Conservation (phyloP, 2,888 invertebrate genomes). For the Sesia bembeciformis region DNA sequence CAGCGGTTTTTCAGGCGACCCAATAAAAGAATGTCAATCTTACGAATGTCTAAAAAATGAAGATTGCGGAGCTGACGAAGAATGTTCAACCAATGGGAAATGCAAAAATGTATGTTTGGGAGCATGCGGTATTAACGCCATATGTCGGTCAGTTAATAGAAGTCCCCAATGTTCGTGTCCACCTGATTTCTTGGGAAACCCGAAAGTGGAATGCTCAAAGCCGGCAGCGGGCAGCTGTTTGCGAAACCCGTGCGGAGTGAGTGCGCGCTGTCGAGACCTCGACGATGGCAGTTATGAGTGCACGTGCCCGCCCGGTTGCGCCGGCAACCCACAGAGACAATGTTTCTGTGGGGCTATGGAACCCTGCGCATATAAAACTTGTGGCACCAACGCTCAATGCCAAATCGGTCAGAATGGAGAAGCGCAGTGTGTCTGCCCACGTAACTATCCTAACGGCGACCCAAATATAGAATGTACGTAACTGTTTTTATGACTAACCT, state of each 20-base stretch:
- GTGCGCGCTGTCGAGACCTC: constrained; percentile 86
- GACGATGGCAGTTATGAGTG: constrained; percentile 86
- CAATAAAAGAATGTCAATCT: constrained; percentile 81
- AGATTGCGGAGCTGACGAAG: constrained; percentile 86
- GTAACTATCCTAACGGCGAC: constrained; percentile 87
- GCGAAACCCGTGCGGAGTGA: constrained; percentile 88
- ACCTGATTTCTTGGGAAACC: constrained; percentile 85
- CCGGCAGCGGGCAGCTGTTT: constrained; percentile 82
- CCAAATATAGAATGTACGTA: constrained; percentile 89
- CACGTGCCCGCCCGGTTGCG: constrained; percentile 84
- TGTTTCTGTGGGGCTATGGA: constrained; percentile 85
- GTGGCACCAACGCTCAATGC: constrained; percentile 89
- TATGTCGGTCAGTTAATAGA: constrained; percentile 85
- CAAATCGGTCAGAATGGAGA: constrained; percentile 79
- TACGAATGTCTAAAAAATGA: constrained; percentile 84
- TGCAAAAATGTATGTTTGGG: constrained; percentile 89
- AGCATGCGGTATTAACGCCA: constrained; percentile 88
- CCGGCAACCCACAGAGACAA: constrained; percentile 86
- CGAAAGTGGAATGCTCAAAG: constrained; percentile 82
- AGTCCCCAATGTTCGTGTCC: constrained; percentile 89
- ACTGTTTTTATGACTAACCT: background rate
- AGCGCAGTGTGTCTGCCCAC: constrained; percentile 89
- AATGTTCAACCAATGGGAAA: constrained; percentile 78
- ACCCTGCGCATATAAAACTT: constrained; percentile 85
- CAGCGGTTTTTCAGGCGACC: constrained; percentile 88